Evolutionary conservation across 2,888 invertebrate genomes (phyloP).

Genomic region (Dasysyrphus tricinctus): DNA sequence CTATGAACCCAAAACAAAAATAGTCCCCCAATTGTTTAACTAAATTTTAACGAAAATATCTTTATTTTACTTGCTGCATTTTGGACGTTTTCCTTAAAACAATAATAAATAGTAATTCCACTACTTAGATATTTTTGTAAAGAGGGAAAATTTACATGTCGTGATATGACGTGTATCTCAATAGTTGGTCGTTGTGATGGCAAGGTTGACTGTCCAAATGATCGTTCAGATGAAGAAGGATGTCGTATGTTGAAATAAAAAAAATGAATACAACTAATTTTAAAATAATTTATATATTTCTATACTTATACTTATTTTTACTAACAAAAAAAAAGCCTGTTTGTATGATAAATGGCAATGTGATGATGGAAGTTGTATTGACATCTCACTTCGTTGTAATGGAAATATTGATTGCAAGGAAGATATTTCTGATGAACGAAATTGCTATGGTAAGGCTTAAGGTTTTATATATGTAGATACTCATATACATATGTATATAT

Average conservation of each 20-base stretch:
- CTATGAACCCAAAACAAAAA: background rate
- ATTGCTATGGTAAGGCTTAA: slow-evolving; percentile 85
- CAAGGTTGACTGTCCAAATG: slow-evolving; percentile 88
- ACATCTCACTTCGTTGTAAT: slow-evolving; percentile 86
- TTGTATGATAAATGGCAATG: slow-evolving; percentile 89
- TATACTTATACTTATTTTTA: slow-evolving; percentile 18
- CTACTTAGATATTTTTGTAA: slow-evolving; percentile 82
- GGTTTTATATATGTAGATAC: background rate
- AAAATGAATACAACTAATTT: slow-evolving; percentile 28
- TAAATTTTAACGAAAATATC: background rate
- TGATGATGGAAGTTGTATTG: slow-evolving; percentile 88
- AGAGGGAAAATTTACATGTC: slow-evolving; percentile 88
- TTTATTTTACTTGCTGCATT: slow-evolving; percentile 54
- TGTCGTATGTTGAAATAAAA: slow-evolving; percentile 85
- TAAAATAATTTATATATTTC: background rate
- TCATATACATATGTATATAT: background rate
- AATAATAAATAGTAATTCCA: slow-evolving; percentile 80
- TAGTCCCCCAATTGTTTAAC: background rate
- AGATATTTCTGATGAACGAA: slow-evolving; percentile 89
- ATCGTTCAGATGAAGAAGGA: slow-evolving; percentile 86
- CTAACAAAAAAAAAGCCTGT: slow-evolving; percentile 85
- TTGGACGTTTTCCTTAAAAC: slow-evolving; percentile 15
- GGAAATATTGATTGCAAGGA: slow-evolving; percentile 88
- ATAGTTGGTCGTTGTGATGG: slow-evolving; percentile 89
- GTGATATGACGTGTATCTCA: slow-evolving; percentile 90